A percentile compares a stretch with the other conserved stretches of the same genome.
Evolutionary conservation across 2,113 vertebrate genomes (phyloP).

Genomic region (Chamaetylas fuelleborni): DNA sequence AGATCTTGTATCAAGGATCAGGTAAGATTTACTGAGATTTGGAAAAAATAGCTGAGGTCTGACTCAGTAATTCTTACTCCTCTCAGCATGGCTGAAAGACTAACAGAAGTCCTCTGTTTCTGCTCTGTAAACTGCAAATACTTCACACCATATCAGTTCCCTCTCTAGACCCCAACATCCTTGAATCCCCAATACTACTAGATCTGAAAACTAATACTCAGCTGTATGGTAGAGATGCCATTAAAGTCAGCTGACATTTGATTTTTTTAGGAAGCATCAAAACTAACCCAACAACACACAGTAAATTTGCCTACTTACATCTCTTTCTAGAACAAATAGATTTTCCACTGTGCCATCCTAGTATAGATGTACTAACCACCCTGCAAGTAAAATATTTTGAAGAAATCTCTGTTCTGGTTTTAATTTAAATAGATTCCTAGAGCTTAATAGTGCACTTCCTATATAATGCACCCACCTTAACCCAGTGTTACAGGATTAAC

Average conservation of each 20-base stretch:
- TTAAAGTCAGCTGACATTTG: background rate
- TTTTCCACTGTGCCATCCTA: background rate
- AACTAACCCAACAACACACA: background rate
- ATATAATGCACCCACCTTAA: background rate
- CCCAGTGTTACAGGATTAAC: background rate
- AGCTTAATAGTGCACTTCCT: background rate
- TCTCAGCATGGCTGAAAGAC: background rate
- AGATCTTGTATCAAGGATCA: constrained; percentile 4
- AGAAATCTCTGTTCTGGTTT: background rate
- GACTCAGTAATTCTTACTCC: background rate
- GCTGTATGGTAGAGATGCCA: background rate
- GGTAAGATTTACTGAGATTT: background rate
- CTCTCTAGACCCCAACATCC: background rate
- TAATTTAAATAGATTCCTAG: background rate
- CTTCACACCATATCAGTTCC: background rate
- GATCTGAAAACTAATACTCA: background rate
- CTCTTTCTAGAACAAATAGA: background rate
- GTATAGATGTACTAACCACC: background rate
- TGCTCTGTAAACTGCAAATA: background rate
- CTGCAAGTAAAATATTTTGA: background rate
- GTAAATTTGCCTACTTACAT: background rate
- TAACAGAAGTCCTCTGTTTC: background rate
- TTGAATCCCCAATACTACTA: background rate
- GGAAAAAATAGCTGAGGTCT: background rate
- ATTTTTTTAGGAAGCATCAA: background rate